Evolutionary conservation across 2,113 vertebrate species (phyloP), one percentile per base, ranked within the genome.

Genomic region (Cyphomyrus discorhynchus): DNA sequence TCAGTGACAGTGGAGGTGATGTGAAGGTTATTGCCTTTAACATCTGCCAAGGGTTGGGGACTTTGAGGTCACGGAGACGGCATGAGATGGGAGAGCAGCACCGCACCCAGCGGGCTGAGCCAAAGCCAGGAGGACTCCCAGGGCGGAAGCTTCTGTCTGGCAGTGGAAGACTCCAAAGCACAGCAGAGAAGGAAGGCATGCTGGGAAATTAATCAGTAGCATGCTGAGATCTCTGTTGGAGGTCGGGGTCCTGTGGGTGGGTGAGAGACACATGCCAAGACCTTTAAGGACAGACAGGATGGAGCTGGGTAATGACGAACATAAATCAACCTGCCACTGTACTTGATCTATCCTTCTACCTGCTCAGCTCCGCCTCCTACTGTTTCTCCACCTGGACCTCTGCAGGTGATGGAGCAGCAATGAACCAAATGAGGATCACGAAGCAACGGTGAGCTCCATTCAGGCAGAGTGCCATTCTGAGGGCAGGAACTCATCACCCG

Each of bases 181-280:
- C 66, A 70, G 66, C n/a, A 35, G 46, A 89, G 17, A 89, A 89
- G 45, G 5, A 70, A 50, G 70, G 62, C 58, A 77, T 70, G 62
- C 88, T 74, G 88, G 47, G 62, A 88, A 89, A 77, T 70, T 88
- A 89, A 89, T 89, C 62, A 89, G 88, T 70, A 52, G 42, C 88
- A 31, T 50, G 46, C 39, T 46, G 45, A 39, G 70, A 27, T 80
- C 24, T 46, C 53, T 21, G 46, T 35, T 70, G 88, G 66, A 49
- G 66, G 66, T 88, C 9, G 15, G 46, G 4, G 24, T 52, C 15
- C 58, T 58, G 13, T 88, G 56, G 56, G 21, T 42, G 88, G 88
- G 70, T 19, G 82, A 56, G n/a, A 19, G n/a, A 53, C 27, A 77
- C 49, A 42, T 21, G 35, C 52, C 27, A 53, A 24, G 21, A 24